phyloP scores from a whole-genome alignment of 2,113 vertebrate species.

The Nesogale talazaci region DNA sequence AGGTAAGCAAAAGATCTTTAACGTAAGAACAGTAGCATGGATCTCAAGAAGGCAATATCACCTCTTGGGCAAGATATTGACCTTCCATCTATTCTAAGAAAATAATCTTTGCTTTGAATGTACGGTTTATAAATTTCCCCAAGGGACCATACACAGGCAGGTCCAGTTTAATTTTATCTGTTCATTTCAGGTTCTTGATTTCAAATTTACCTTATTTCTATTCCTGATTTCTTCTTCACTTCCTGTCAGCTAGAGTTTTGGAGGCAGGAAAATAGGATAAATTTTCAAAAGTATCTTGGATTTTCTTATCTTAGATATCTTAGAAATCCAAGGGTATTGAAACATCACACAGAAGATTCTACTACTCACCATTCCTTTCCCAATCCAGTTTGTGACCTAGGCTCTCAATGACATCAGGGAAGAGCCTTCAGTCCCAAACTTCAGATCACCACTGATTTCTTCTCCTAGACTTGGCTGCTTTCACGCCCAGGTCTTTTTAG shows the following conservation, averaged over 20 bases:
- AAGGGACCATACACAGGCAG: background rate
- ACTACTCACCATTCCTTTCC: background rate
- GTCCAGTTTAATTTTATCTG: background rate
- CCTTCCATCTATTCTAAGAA: background rate
- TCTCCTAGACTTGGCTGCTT: background rate
- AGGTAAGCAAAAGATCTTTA: background rate
- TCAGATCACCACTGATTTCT: background rate
- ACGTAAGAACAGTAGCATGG: background rate
- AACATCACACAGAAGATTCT: background rate
- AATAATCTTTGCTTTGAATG: background rate
- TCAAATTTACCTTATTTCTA: background rate
- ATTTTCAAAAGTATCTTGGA: no score
- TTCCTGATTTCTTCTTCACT: background rate
- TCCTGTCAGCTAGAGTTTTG: background rate
- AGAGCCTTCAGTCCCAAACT: background rate
- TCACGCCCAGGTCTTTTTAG: background rate
- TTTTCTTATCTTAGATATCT: no score
- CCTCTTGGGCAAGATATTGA: background rate
- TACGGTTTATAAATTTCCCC: background rate
- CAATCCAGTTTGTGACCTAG: no score
- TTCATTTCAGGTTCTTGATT: background rate
- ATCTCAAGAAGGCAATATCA: background rate
- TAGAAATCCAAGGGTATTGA: no score
- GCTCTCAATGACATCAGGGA: background rate
- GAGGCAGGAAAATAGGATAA: background rate